Base-by-base conservation (phyloP, 2,113 vertebrate species). In the Paralichthys olivaceus region DNA sequence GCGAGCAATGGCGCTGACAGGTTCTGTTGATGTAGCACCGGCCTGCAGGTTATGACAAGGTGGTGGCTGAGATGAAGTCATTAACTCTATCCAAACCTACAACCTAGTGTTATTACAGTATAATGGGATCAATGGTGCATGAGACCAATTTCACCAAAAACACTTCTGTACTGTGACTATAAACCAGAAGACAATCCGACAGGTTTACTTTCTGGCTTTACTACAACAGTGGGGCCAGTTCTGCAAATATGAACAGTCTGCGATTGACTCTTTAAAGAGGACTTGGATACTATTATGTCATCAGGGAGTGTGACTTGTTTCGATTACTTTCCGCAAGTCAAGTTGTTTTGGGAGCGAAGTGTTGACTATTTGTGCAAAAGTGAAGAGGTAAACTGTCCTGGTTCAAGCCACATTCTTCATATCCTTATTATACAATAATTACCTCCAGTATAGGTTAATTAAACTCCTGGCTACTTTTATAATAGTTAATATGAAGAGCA, bases 21-120 rank as follows among this genome's bases (percentile, higher is more conserved):
- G 56, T 54, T 61, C 47, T 63, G 56, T 73, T 74, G 81, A 79
- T 53, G 29, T 70, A 67, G 66, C 66, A 63, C 47, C 37, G 14
- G 59, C 55, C 60, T 61, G 34, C 29, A 40, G 29, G 57, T 70
- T 26, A 23, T 56, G 69, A 67, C 57, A 67, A 69, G 53, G 51
- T 45, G 29, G 62, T 19, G 20, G 54, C 22, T 13, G 19, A 43
- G 58, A 62, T 58, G 19, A 56, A 77, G 58, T 40, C 34, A 28
- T 15, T 53, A n/a, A 68, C 65, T 61, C 62, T 37, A 20, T 62
- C 60, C 66, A 68, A 14, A 77, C 0, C 45, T 49, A 34, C 4
- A 13, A 22, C 29, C 20, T 19, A 20, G 6, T 51, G 20, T 56
- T 22, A 23, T 28, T 47, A 23, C 23, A 53, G 25, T 37, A 40